Evolutionary conservation across 2,888 invertebrate genomes (phyloP), one percentile per base, ranked within the genome.

Genomic region (Cephus sareptanus): DNA sequence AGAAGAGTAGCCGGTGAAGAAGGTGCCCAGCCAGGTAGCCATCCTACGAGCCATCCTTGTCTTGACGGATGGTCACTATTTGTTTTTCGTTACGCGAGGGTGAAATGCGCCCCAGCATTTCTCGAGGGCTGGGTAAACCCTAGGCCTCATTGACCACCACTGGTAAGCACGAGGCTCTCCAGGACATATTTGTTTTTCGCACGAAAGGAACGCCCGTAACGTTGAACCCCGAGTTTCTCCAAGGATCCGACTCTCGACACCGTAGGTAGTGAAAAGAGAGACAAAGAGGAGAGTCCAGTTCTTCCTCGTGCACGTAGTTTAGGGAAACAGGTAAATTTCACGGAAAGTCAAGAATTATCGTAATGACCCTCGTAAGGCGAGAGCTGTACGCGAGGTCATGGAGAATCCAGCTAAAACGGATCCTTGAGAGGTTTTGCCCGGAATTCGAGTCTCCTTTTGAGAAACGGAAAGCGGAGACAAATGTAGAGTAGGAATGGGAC

Each of bases 11-110:
- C 40, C 40, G 6, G 40, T 23, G 56, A 23, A 56, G 56, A 56
- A 56, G 9, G 56, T 9, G 56, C 23, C 23, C 56, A 56, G 56
- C 56, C 56, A 56, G 56, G 56, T 15, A 23, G 9, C 23, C 56
- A 9, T 56, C 9, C 23, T 9, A 15, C 4, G 40, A 40, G 40
- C 40, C 4, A 15, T 40, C 40, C 15, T 40, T 23, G 35, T 23
- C 71, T 6, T 74, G 23, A 84, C 85, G 83, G 82, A 85, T 87
- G 79, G 78, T 75, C 75, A 77, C 85, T 88, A 86, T 88, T 88
- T 88, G 88, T 88, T 88, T 88, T 88, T 88, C 88, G 88, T 88
- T 88, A 88, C 83, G 87, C 82, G 84, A 56, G 23, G 23, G 2
- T 56, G 56, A 83, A 88, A 88, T 87, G 86, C 84, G 82, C 76